phyloP scores from a whole-genome alignment of 2,888 invertebrate species.

The Luperina nickerlii region DNA sequence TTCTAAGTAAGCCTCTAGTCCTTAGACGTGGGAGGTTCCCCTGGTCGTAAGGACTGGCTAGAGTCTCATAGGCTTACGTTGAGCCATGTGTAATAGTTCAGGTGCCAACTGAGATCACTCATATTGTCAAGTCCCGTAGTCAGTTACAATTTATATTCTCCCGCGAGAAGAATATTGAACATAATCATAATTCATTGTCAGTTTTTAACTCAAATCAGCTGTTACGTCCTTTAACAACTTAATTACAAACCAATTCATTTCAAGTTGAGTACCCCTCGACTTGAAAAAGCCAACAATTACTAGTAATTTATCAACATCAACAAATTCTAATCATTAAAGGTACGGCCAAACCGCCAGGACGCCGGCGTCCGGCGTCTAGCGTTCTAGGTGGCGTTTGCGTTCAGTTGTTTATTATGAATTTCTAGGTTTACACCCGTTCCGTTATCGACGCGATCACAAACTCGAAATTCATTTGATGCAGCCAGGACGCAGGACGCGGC shows the following conservation, averaged over 20 bases:
- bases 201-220: constrained; percentile 51
- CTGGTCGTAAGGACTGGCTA: constrained; percentile 7
- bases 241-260: constrained; percentile 65
- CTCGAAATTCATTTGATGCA: neutral
- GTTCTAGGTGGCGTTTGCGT: too few species aligned
- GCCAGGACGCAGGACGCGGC: neutral
- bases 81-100: constrained; percentile 34
- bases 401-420: neutral
- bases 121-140: constrained; percentile 46
- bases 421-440: neutral
- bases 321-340: constrained; percentile 77
- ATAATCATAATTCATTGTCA: constrained; percentile 40
- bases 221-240: constrained; percentile 67
- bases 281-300: constrained; percentile 77
- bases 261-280: constrained; percentile 49
- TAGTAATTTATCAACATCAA: constrained; percentile 80
- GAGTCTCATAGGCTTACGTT: constrained; percentile 18
- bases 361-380: neutral
- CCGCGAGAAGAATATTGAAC: constrained; percentile 14
- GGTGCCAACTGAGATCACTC: constrained; percentile 38
- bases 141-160: constrained; percentile 29
- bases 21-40: neutral
- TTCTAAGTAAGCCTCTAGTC: constrained; percentile 42
- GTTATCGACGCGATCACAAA: neutral
- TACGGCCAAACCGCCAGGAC: constrained; percentile 12